phyloP scores from a whole-genome alignment of 2,888 invertebrate species.

The Drosophila subquinaria region DNA sequence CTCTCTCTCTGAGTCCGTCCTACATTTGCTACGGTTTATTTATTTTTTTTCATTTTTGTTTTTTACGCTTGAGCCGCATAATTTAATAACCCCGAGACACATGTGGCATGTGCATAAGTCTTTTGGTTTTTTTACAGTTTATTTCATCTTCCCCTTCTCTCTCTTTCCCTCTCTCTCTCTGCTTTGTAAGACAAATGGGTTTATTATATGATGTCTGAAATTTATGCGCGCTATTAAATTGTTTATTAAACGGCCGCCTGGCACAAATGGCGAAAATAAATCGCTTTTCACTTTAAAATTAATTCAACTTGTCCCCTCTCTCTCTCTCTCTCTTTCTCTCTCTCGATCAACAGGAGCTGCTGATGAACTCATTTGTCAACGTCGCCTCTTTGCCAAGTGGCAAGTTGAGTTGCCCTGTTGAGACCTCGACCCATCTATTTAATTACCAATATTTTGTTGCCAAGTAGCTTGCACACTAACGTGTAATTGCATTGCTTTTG shows the following conservation, averaged over 20 bases:
- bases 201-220: constrained; percentile 77
- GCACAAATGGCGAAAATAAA: constrained; percentile 79
- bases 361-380: constrained; percentile 81
- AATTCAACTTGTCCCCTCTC: constrained; percentile 32
- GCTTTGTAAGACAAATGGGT: constrained; percentile 69
- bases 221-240: constrained; percentile 78
- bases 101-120: constrained; percentile 52
- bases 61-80: constrained; percentile 76
- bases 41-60: too few relatives aligned
- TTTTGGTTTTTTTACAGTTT: constrained; percentile 35
- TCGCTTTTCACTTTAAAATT: constrained; percentile 77
- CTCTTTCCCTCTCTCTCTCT: not conserved
- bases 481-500: constrained; percentile 65
- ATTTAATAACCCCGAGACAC: constrained; percentile 64
- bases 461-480: constrained; percentile 58
- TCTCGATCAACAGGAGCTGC: constrained; percentile 56
- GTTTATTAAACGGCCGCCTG: constrained; percentile 75
- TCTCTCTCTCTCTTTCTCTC: not conserved
- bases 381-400: constrained; percentile 43
- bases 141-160: not conserved
- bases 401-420: constrained; percentile 29
- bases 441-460: constrained; percentile 70
- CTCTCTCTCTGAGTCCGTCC: constrained; percentile 37
- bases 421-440: constrained; percentile 67
- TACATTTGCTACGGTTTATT: constrained; percentile 77